Evolutionary conservation across 2,113 vertebrate species (phyloP), one percentile per base, ranked within the genome.

Genomic region (Leptobrachium ailaonicum): DNA sequence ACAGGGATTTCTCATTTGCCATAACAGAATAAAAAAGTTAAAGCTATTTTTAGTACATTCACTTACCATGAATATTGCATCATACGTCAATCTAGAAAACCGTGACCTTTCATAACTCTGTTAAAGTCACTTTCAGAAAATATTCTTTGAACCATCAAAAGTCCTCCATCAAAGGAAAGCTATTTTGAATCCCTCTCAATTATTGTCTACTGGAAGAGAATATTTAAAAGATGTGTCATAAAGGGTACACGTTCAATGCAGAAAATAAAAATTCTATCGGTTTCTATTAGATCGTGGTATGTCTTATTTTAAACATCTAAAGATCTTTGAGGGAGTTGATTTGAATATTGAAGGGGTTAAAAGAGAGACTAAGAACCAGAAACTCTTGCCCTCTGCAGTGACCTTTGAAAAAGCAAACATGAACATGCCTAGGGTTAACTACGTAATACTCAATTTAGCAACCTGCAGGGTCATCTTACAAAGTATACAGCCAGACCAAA

Each of bases 401-500:
- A 68, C 53, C 53, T 73, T 20, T 58, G 60, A 50, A 71, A 68
- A 66, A 7, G 2, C n/a, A 74, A 43, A 67, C 53, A 56, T 73
- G 13, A 66, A 76, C 20, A 45, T 54, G 44, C 45, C 66, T 44
- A 81, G 71, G 54, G 79, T 81, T 81, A 81, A 81, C 45, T 79
- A 88, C 85, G 64, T 69, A 67, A 41, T 69, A 32, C 66, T 74
- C 41, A 8, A 44, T 50, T 81, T 81, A 83, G 81, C 47, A 83
- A 80, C 74, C 80, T 83, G 63, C 79, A 82, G 79, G 73, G 58
- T 76, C 41, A 60, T 76, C 87, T 85, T 80, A 82, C 71, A 76
- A 66, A 83, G 62, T 41, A 71, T 0, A 0, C 60, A 64, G 6
- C 83, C 86, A 90, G 85, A 86, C 85, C 75, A 82, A 84, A 85